Conservation (phyloP, 2,113 vertebrate genomes). For the Alexandromys fortis region DNA sequence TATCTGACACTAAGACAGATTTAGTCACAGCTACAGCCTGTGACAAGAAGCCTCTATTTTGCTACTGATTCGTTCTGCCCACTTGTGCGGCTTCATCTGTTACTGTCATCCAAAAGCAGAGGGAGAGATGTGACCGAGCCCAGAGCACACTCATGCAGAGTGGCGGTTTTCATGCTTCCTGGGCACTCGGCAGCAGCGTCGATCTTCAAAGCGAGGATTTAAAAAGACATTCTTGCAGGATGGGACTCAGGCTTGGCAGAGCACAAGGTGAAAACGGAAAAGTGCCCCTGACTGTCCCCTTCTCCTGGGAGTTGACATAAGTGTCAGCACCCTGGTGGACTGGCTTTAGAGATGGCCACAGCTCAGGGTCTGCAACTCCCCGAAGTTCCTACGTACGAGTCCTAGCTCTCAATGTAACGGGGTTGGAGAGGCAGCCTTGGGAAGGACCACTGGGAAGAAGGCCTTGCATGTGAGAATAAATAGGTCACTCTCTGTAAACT, state of each 20-base stretch:
- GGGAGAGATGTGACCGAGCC: not conserved
- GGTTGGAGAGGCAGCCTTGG: not conserved
- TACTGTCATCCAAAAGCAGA: conserved; percentile 13
- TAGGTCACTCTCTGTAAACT: not conserved
- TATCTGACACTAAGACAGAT: conserved; percentile 4
- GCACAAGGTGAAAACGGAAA: not conserved
- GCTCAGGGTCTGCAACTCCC: too few relatives aligned
- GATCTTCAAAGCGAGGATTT: not conserved
- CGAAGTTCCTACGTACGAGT: not conserved
- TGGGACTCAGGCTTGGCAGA: not conserved
- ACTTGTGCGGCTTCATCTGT: not conserved
- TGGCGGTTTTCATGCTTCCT: not conserved
- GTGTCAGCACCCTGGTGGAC: not conserved
- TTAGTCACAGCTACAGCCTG: not conserved
- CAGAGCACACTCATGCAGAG: not conserved
- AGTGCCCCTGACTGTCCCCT: not conserved
- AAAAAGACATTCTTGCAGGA: not conserved
- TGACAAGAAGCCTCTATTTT: not conserved
- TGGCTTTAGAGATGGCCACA: not conserved
- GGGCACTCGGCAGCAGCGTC: not conserved
- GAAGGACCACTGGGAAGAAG: not conserved
- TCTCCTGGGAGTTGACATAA: not conserved
- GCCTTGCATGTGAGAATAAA: not conserved
- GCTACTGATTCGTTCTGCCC: not conserved
- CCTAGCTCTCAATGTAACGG: not conserved